Conservation (phyloP, 1,140 invertebrate species). For the Nasonia longicornis region DNA sequence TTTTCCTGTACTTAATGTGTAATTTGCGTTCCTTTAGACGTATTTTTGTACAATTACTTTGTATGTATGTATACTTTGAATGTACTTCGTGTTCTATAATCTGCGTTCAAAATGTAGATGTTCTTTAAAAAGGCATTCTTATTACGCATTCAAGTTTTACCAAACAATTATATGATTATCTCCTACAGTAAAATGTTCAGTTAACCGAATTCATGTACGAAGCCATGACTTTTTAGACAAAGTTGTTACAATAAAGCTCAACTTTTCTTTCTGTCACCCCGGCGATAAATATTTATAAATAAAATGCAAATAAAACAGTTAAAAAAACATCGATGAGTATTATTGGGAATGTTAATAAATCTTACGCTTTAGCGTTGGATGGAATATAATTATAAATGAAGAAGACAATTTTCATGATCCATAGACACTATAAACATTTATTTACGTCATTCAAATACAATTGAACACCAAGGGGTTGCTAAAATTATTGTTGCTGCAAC, state of each 20-base stretch:
- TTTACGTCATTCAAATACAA: slow-evolving; percentile 67
- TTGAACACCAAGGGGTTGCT: slow-evolving; percentile 66
- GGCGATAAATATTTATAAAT: slow-evolving; percentile 23
- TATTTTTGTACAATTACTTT: slow-evolving; percentile 15
- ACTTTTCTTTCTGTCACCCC: slow-evolving; percentile 4
- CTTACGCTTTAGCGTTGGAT: no score
- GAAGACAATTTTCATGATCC: slow-evolving; percentile 37
- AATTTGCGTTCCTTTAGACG: not conserved
- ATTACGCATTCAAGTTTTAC: not conserved
- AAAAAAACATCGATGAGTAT: not conserved
- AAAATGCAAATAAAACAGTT: slow-evolving; percentile 24
- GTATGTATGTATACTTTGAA: not conserved
- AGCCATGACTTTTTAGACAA: slow-evolving; percentile 21
- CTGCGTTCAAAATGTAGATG: not conserved
- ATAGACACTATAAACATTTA: slow-evolving; percentile 66
- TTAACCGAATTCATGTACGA: not conserved
- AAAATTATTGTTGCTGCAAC: slow-evolving; percentile 57
- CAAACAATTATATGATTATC: not conserved
- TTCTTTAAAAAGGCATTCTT: not conserved
- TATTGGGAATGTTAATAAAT: no score
- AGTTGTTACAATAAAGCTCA: not conserved
- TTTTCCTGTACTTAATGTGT: not conserved
- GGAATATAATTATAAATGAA: not conserved
- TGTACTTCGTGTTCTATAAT: not conserved
- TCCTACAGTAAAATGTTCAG: not conserved